phyloP scores from a whole-genome alignment of 2,888 invertebrate species.

The Patella pellucida region DNA sequence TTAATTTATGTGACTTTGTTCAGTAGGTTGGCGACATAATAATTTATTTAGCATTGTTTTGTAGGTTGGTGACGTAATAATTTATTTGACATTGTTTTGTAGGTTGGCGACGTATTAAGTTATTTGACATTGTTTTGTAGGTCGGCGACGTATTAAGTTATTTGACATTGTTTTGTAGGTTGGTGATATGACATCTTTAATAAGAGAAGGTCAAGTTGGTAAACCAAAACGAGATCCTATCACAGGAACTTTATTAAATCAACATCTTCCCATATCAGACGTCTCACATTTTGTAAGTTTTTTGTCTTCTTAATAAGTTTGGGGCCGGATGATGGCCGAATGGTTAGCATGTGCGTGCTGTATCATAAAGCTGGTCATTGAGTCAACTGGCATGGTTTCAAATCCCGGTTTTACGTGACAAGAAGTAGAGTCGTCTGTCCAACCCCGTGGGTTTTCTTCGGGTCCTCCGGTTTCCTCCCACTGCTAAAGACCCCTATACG shows the following conservation, averaged over 20 bases:
- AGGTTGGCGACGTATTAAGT: slow-evolving; percentile 50
- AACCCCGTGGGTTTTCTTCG: too few species aligned
- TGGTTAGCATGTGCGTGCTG: too few species aligned
- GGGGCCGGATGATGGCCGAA: too few species aligned
- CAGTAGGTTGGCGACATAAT: slow-evolving; percentile 46
- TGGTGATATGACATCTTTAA: slow-evolving; percentile 45
- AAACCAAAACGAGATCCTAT: slow-evolving; percentile 47
- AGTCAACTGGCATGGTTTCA: too few species aligned
- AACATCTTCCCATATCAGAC: slow-evolving; percentile 35
- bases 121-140: too few species aligned
- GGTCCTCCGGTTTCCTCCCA: too few species aligned
- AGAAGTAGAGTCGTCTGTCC: too few species aligned
- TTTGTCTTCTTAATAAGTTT: slow-evolving; percentile 41
- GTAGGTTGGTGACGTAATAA: slow-evolving; percentile 49
- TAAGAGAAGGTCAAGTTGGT: slow-evolving; percentile 49
- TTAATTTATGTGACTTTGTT: background rate
- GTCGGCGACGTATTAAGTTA: too few species aligned
- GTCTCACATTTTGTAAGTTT: slow-evolving; percentile 32
- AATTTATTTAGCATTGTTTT: slow-evolving; percentile 4
- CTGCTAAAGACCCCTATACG: too few species aligned
- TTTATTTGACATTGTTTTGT: slow-evolving; percentile 19
- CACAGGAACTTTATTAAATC: slow-evolving; percentile 42
- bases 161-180: slow-evolving; percentile 32
- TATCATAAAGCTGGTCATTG: too few species aligned
- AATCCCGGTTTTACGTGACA: too few species aligned